Conservation (phyloP, 2,113 vertebrate genomes). For the Dasyornis broadbenti region DNA sequence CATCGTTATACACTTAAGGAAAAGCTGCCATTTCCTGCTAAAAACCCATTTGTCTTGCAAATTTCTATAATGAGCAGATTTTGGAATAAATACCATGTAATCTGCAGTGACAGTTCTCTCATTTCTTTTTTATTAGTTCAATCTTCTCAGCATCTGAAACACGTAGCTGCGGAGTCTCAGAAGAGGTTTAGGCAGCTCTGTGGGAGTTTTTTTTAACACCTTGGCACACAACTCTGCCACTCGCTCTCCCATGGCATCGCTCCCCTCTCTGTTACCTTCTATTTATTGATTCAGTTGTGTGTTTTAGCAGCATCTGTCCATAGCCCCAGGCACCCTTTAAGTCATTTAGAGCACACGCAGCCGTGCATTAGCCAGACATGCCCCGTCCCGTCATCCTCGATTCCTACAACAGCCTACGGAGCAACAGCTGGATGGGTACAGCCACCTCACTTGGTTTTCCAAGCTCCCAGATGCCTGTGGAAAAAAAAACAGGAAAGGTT, state of each 20-base stretch:
- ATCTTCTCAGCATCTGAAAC: slow-evolving; percentile 75
- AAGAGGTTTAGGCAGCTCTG: slow-evolving; percentile 64
- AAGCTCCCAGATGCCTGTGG: not conserved
- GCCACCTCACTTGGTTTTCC: not conserved
- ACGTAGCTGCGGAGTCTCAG: slow-evolving; percentile 48
- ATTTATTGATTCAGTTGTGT: slow-evolving; percentile 31
- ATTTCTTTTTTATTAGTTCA: slow-evolving; percentile 78
- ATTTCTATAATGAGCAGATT: slow-evolving; percentile 77
- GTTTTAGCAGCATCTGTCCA: slow-evolving; percentile 43
- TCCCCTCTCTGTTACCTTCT: not conserved
- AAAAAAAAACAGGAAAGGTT: not conserved
- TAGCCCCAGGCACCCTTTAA: slow-evolving; percentile 44
- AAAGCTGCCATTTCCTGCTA: slow-evolving; percentile 65
- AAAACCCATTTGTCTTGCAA: slow-evolving; percentile 76
- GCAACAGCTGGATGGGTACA: not conserved
- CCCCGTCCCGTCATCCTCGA: not conserved
- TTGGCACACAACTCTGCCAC: slow-evolving; percentile 37
- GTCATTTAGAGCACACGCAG: slow-evolving; percentile 25
- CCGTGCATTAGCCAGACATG: not conserved
- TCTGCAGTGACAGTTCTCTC: slow-evolving; percentile 74
- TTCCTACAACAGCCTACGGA: not conserved
- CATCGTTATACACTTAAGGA: slow-evolving; percentile 61
- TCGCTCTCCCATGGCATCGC: not conserved
- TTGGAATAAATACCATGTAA: slow-evolving; percentile 77
- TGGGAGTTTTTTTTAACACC: slow-evolving; percentile 34